Conservation (phyloP, 2,113 vertebrate species). For the Eira barbara region DNA sequence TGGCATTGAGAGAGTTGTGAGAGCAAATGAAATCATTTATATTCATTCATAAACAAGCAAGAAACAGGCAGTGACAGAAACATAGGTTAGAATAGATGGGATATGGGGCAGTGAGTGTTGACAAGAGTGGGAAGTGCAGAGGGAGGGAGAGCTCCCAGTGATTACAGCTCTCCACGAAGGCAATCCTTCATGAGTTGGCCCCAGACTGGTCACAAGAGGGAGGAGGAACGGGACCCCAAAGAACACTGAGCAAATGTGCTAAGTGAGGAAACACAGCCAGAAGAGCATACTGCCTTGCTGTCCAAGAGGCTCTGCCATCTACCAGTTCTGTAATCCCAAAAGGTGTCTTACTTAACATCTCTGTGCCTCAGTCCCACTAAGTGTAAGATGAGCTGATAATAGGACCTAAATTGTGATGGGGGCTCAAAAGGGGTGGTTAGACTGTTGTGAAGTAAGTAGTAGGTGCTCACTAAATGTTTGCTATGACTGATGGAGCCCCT, state of each 20-base stretch:
- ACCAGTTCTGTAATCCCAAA: neutral
- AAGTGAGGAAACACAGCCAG: rapidly evolving
- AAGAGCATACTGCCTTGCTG: neutral
- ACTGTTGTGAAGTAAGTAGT: neutral
- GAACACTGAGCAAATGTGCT: neutral
- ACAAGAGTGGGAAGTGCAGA: neutral
- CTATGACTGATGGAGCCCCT: neutral
- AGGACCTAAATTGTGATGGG: neutral
- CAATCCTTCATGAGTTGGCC: neutral
- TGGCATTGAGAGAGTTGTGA: neutral
- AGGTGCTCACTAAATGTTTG: neutral
- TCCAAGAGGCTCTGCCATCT: neutral
- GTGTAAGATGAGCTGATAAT: neutral
- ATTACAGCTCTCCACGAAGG: too few species aligned
- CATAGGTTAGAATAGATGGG: neutral
- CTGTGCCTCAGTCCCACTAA: neutral
- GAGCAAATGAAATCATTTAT: neutral
- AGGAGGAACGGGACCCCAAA: neutral
- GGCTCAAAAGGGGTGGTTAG: too few species aligned
- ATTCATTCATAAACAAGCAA: neutral
- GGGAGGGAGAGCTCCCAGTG: too few species aligned
- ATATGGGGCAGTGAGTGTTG: neutral
- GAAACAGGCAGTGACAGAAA: neutral
- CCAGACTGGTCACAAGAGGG: neutral
- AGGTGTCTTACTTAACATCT: neutral